Percentiles rank a stretch among this genome's conserved stretches.
phyloP scores from a whole-genome alignment of 1,140 invertebrate species.

The Dolichoris vasculosae region DNA sequence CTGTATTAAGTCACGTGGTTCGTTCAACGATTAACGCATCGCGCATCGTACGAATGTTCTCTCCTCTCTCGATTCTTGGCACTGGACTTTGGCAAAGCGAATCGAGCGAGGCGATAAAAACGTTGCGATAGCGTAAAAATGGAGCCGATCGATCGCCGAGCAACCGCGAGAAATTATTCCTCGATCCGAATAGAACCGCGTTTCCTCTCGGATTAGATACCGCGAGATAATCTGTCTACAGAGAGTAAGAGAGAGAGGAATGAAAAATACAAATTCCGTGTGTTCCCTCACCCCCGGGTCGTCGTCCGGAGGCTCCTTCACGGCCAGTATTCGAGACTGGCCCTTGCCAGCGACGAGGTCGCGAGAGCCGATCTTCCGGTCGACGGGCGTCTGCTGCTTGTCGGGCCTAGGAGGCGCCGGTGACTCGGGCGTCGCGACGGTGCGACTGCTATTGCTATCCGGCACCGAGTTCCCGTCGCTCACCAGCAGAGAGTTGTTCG shows the following conservation, averaged over 20 bases:
- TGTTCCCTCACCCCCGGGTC: constrained; percentile 24
- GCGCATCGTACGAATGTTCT: not conserved
- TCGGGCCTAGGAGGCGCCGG: constrained; percentile 24
- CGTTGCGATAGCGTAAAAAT: too few relatives aligned
- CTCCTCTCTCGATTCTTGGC: not conserved
- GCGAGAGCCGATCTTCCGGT: constrained; percentile 58
- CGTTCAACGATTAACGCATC: not conserved
- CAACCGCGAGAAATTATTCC: too few relatives aligned
- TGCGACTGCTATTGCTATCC: constrained; percentile 36
- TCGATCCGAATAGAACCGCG: too few relatives aligned
- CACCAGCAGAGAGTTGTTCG: constrained; percentile 68
- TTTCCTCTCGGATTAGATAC: too few relatives aligned
- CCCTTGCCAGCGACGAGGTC: constrained; percentile 58
- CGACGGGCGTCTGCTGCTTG: constrained; percentile 56
- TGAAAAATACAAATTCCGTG: too few relatives aligned
- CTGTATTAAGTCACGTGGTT: not conserved
- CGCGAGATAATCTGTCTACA: too few relatives aligned
- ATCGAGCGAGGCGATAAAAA: too few relatives aligned
- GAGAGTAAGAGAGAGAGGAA: too few relatives aligned
- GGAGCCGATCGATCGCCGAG: too few relatives aligned
- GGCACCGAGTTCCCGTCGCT: constrained; percentile 59
- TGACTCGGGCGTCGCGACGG: constrained; percentile 15
- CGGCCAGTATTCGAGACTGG: constrained; percentile 56
- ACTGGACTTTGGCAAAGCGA: not conserved
- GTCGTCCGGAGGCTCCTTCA: constrained; percentile 20